Conservation (phyloP, 2,113 vertebrate genomes). For the Zingel zingel region DNA sequence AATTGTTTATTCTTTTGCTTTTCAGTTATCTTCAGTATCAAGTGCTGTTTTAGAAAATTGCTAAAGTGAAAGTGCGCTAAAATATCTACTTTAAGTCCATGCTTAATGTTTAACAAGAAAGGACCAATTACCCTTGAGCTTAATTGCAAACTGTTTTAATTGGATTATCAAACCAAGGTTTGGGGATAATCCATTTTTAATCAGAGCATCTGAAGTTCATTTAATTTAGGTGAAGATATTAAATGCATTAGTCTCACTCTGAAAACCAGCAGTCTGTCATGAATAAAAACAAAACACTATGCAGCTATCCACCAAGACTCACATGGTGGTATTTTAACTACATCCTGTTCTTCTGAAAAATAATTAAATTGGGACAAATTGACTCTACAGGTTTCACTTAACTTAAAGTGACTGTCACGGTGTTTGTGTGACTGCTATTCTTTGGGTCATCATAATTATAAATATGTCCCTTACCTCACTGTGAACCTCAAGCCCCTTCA, state of each 20-base stretch:
- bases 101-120: slow-evolving; percentile 26
- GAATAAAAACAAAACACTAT: neutral
- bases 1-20: neutral
- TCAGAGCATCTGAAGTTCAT: slow-evolving; percentile 18
- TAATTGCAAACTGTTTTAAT: slow-evolving; percentile 26
- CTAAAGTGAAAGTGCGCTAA: neutral
- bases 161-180: slow-evolving; percentile 49
- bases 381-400: neutral
- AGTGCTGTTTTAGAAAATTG: slow-evolving; percentile 6
- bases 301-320: neutral
- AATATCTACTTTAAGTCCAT: slow-evolving; percentile 5
- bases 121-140: slow-evolving; percentile 33
- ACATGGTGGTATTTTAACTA: neutral
- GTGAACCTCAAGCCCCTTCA: slow-evolving; percentile 1
- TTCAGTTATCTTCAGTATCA: slow-evolving; percentile 21
- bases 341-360: neutral
- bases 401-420: neutral
- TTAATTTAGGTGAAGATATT: slow-evolving; percentile 1
- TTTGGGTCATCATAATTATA: slow-evolving; percentile 7
- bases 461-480: neutral
- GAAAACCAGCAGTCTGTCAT: neutral
- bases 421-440: neutral
- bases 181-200: slow-evolving; percentile 45
- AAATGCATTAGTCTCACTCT: neutral
- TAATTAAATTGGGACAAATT: slow-evolving; percentile 3